phyloP scores from a whole-genome alignment of 2,797 vertebrate genomes.

The Neosilurus mollespiculum region DNA sequence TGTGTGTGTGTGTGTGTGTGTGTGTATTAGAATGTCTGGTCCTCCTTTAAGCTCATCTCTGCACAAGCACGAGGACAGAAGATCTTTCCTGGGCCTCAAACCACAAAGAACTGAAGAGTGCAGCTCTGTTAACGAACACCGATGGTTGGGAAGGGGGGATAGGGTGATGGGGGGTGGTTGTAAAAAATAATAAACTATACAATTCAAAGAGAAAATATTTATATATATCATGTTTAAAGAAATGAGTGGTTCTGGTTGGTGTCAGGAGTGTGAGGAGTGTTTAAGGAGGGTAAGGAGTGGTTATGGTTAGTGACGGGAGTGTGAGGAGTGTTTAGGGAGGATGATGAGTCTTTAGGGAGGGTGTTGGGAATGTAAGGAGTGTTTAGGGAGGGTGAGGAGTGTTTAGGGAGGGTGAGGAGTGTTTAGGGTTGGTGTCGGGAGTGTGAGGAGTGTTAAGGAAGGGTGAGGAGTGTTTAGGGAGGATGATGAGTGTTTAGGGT shows the following conservation, averaged over 20 bases:
- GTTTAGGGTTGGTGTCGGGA: background rate
- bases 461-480: background rate
- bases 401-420: background rate
- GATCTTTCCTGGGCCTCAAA: constrained; percentile 45
- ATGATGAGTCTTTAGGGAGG: background rate
- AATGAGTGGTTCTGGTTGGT: no score
- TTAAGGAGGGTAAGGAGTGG: background rate
- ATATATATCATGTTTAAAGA: background rate
- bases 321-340: background rate
- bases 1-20: constrained; percentile 36
- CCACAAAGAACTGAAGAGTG: background rate
- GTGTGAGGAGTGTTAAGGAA: background rate
- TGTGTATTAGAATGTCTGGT: constrained; percentile 48
- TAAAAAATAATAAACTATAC: background rate
- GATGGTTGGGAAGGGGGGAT: no score
- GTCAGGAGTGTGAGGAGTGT: background rate
- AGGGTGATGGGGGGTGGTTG: no score
- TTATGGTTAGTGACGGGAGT: background rate
- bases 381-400: background rate
- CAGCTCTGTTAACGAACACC: background rate
- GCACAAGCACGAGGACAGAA: constrained; percentile 47
- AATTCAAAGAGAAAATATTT: background rate
- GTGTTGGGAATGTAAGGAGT: background rate
- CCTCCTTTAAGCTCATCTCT: constrained; percentile 50
- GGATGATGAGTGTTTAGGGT: background rate